Conservation (phyloP, 2,888 invertebrate genomes). For the Drosophila greeni region DNA sequence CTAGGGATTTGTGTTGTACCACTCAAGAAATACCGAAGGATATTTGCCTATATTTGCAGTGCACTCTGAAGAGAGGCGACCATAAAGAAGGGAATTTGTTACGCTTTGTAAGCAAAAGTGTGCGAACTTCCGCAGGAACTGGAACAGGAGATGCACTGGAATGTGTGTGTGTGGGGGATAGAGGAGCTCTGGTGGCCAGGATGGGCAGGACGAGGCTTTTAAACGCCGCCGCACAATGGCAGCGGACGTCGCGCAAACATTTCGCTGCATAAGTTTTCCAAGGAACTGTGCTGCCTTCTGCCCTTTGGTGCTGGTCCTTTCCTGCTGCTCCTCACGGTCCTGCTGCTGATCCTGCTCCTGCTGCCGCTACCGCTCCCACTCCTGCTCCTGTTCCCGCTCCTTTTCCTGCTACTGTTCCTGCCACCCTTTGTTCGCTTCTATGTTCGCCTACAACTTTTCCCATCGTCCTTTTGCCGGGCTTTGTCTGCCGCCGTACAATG, state of each 20-base stretch:
- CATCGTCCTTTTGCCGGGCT: slow-evolving; percentile 23
- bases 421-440: slow-evolving; percentile 2
- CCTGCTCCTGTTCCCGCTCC: background rate
- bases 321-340: background rate
- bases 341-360: background rate
- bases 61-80: background rate
- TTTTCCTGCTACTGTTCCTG: background rate
- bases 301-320: background rate
- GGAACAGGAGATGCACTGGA: slow-evolving; percentile 19
- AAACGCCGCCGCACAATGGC: slow-evolving; percentile 47
- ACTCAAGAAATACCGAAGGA: background rate
- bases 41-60: slow-evolving; percentile 1
- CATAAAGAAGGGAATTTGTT: slow-evolving; percentile 27
- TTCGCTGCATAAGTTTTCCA: slow-evolving; percentile 51
- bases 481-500: slow-evolving; percentile 57
- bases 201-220: slow-evolving; percentile 26
- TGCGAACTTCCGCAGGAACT: slow-evolving; percentile 52
- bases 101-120: slow-evolving; percentile 49
- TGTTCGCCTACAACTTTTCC: slow-evolving; percentile 5
- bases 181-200: no score
- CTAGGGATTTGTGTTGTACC: background rate
- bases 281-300: slow-evolving; percentile 11
- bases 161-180: background rate
- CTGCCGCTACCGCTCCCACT: background rate
- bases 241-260: slow-evolving; percentile 32